These are phyloP conservation scores for Dendrolimus punctatus DNA, from an alignment of 1,140 invertebrate species.

Conservation along the genomic window DNA sequence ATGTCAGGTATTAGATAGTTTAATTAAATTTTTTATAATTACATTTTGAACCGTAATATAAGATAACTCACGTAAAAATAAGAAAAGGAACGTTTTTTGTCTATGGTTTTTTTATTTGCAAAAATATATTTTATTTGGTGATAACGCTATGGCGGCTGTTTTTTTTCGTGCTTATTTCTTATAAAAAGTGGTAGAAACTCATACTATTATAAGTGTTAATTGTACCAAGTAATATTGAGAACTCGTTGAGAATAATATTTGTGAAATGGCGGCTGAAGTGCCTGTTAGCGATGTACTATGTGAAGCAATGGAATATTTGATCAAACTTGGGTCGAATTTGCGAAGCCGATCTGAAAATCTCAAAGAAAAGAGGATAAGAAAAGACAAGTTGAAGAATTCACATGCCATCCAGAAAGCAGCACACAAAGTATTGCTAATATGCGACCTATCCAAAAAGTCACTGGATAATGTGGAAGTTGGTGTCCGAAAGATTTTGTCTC, in stretches of 20 bases:
- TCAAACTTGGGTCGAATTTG: constrained; percentile 55
- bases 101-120: constrained; percentile 32
- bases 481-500: constrained; percentile 38
- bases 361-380: constrained; percentile 47
- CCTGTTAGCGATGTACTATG: constrained; percentile 48
- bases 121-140: neutral
- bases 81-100: constrained; percentile 23
- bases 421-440: constrained; percentile 53
- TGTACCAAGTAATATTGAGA: neutral
- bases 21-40: too few species aligned
- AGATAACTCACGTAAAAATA: neutral
- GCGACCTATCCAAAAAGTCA: constrained; percentile 61
- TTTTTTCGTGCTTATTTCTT: too few species aligned
- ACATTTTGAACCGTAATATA: neutral
- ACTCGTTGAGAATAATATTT: constrained; percentile 3
- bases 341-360: constrained; percentile 45
- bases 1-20: too few species aligned
- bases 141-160: too few species aligned
- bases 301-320: constrained; percentile 58
- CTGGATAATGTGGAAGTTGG: constrained; percentile 55
- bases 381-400: constrained; percentile 44
- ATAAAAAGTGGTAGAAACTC: too few species aligned
- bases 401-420: constrained; percentile 54
- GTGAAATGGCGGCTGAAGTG: constrained; percentile 55
- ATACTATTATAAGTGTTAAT: neutral